Base-by-base conservation (phyloP, 1,140 invertebrate species). In the Lordiphosa collinella region DNA sequence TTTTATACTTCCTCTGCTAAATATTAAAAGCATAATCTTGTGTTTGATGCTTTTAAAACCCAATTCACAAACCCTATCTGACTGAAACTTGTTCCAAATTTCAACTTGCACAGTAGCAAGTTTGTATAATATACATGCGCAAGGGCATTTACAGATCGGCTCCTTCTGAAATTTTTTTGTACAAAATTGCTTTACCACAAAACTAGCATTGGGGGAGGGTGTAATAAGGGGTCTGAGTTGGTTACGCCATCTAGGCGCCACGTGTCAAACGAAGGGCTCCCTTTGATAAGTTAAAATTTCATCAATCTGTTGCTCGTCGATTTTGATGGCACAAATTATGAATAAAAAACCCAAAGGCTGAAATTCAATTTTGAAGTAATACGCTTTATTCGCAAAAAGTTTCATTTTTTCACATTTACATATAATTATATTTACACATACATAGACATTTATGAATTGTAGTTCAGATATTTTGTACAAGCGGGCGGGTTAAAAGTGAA, bases 321-420 rank as follows among this genome's bases (percentile, higher is more conserved):
- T n/a, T 36, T 16, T 7, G n/a, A 36, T n/a, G 18, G 18, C 31
- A 41, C 36, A 49, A 32, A 36, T 44, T 51, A 22, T 29, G 41
- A 14, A 43, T 44, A 9, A 48, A 2, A 22, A 22, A 22, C 4
- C 10, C 11, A 16, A 13, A 44, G 41, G 41, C 31, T 44, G 11
- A 25, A 14, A 48, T 53, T n/a, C 10, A 10, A 41, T 18, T 49
- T 75, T 67, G 55, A 51, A 76, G 71, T 69, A 80, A 82, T 53
- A 62, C 47, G 71, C 71, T 80, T 80, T 80, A 80, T 80, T 80
- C 66, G 73, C 78, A 82, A 70, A 70, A 54, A 43, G 37, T 65
- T 62, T 67, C 56, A 67, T 55, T 67, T 44, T 22, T 14, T 52
- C 29, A 52, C 25, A 38, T 46, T 14, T 69, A 69, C 50, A 69